These are phyloP conservation scores for Phalanger gymnotis DNA, from an alignment of 2,797 vertebrate genomes.

Conservation along the genomic window DNA sequence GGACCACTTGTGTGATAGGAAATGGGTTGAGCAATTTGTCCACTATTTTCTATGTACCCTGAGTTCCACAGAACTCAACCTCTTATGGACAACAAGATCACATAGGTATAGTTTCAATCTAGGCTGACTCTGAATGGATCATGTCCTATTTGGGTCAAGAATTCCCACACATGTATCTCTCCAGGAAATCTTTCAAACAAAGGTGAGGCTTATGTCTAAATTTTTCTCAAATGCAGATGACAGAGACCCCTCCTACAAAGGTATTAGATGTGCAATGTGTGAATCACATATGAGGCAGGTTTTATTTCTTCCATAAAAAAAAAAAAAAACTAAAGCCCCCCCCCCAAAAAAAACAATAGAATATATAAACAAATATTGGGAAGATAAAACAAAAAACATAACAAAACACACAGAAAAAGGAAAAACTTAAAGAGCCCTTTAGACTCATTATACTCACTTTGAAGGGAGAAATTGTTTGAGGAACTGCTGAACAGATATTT, in stretches of 20 bases:
- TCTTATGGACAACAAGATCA: neutral
- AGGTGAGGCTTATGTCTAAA: too few relatives aligned
- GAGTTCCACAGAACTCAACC: neutral
- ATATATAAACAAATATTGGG: neutral
- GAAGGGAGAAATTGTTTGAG: neutral
- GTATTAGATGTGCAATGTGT: too few relatives aligned
- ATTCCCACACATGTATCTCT: neutral
- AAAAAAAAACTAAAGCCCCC: neutral
- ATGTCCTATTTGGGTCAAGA: neutral
- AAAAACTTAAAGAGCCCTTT: neutral
- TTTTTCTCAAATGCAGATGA: too few relatives aligned
- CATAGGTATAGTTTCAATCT: neutral
- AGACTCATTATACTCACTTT: neutral
- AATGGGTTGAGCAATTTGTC: neutral
- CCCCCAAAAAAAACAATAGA: neutral
- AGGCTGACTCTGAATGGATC: neutral
- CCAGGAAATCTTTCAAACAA: too few relatives aligned
- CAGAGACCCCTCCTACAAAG: too few relatives aligned
- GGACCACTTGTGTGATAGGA: neutral
- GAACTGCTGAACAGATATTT: neutral
- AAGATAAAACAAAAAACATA: neutral
- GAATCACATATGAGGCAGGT: too few relatives aligned
- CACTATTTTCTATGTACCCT: neutral
- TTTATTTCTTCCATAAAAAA: neutral
- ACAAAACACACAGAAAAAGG: neutral